Percentiles rank a stretch among this genome's conserved stretches.
phyloP scores from a whole-genome alignment of 2,797 vertebrate genomes.

The Podargus strigoides region DNA sequence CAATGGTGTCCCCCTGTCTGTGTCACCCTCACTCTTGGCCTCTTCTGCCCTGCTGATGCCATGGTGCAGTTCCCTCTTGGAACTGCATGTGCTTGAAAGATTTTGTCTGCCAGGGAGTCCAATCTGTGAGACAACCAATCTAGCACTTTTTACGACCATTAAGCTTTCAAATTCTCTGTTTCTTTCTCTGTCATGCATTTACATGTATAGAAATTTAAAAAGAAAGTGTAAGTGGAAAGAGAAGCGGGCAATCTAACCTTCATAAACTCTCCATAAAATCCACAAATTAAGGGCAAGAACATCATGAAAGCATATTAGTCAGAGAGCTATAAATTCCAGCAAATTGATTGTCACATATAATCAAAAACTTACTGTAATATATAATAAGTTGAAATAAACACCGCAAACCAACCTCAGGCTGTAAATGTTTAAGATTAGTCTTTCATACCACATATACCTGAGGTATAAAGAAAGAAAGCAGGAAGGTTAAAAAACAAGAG shows the following conservation, averaged over 20 bases:
- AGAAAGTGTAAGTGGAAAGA: constrained; percentile 20
- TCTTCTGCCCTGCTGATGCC: background rate
- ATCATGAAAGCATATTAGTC: constrained; percentile 58
- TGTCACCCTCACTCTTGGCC: background rate
- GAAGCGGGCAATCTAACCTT: constrained; percentile 24
- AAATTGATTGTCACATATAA: constrained; percentile 65
- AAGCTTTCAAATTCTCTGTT: background rate
- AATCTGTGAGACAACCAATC: background rate
- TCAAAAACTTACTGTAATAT: constrained; percentile 50
- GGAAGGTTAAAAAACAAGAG: background rate
- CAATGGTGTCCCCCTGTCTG: background rate
- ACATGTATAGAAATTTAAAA: background rate
- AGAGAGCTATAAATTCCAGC: constrained; percentile 57
- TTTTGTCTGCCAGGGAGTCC: background rate
- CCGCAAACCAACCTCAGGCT: constrained; percentile 20
- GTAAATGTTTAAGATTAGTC: constrained; percentile 49
- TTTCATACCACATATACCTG: constrained; percentile 35
- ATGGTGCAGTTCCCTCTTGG: background rate
- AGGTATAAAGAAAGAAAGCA: constrained; percentile 33
- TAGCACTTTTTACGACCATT: background rate
- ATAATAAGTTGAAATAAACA: constrained; percentile 58
- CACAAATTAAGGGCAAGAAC: constrained; percentile 61
- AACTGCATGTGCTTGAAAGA: background rate
- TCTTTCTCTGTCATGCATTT: background rate
- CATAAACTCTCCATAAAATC: constrained; percentile 59